Base-by-base conservation (phyloP, 2,888 invertebrate species). In the Lepas anatifera region DNA sequence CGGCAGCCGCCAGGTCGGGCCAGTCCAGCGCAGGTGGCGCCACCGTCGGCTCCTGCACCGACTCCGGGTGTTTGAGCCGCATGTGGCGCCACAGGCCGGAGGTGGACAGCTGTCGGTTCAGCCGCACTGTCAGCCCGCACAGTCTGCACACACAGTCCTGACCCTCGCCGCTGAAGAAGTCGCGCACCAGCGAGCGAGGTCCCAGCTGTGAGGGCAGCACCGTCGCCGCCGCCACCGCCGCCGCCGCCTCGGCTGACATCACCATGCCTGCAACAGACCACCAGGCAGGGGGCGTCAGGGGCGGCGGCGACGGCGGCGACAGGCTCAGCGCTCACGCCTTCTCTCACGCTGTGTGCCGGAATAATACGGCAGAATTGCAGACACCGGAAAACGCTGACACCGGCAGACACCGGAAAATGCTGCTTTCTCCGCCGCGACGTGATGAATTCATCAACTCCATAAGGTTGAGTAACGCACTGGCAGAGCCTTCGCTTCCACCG, bases 51-150 rank as follows among this genome's bases (percentile, higher is more conserved):
- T 78, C 22, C 74, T 69, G 7, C 80, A 80, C 43, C 76, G 75
- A 71, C 80, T 80, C 29, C 37, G 18, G 64, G 68, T 68, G 48
- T 37, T 68, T 32, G 68, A 68, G n/a, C 10, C 74, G 72, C 73
- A 79, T 79, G 13, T 77, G 2, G 79, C 77, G 25, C 77, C 71
- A 73, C 80, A 80, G 68, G 80, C 77, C 69, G 76, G 77, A 63
- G 79, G 74, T 69, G 77, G 77, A 73, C 76, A 77, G 13, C 80
- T 80, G 73, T 80, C 80, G 71, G 78, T 76, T 18, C 79, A 80
- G 32, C 77, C 76, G 70, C 80, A 79, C 68, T 79, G 78, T 41
- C 78, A 72, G 13, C 78, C 75, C 66, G 76, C 76, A 6, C 80
- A 76, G 69, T 77, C 76, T 0, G 80, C 80, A 35, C 73, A 75